A percentile compares a stretch with the other conserved stretches of the same genome.
phyloP scores from a whole-genome alignment of 2,113 vertebrate genomes.

The Donacobius atricapilla region DNA sequence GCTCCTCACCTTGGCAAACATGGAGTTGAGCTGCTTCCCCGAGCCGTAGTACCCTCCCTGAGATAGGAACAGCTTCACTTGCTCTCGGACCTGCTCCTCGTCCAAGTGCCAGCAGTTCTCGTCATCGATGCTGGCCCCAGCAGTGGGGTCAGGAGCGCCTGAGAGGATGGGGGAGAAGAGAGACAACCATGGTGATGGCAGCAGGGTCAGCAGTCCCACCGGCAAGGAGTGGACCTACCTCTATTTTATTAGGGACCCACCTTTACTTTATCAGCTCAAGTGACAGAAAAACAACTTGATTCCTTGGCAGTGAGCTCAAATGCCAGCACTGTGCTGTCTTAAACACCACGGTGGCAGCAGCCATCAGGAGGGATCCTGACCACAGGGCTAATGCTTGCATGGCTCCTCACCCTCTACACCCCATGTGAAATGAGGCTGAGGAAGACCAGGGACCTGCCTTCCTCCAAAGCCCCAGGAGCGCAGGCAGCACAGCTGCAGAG shows the following conservation, averaged over 20 bases:
- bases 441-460: background rate
- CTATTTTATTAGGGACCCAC: background rate
- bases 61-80: conserved; percentile 97
- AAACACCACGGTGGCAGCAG: background rate
- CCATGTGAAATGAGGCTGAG: background rate
- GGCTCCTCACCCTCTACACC: background rate
- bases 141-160: conserved; percentile 97
- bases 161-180: background rate
- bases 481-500: background rate
- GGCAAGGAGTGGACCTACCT: background rate
- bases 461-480: background rate
- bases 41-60: conserved; percentile 98
- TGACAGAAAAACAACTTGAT: background rate
- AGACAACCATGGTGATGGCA: background rate
- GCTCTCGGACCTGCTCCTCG: conserved; percentile 96
- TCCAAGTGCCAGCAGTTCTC: conserved; percentile 99
- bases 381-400: background rate
- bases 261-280: background rate
- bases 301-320: background rate
- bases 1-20: conserved; percentile 95
- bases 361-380: background rate
- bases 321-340: background rate
- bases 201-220: background rate
- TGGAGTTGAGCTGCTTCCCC: conserved; percentile 98
- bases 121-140: conserved; percentile 95